Conservation (phyloP, 2,797 vertebrate species). For the Myotis myotis region DNA sequence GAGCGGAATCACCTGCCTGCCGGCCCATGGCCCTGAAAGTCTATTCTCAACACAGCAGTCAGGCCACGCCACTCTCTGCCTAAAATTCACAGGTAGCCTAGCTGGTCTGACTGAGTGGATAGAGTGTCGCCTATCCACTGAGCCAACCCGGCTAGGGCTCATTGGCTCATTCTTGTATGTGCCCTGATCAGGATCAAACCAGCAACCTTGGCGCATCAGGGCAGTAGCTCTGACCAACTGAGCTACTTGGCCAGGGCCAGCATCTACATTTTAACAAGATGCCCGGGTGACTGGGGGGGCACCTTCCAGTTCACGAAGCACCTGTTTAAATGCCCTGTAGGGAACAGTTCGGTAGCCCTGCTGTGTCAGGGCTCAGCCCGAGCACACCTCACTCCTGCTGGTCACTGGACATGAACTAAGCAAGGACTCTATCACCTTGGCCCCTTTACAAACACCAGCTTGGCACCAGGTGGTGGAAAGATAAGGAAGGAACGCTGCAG, state of each 20-base stretch:
- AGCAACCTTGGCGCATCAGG: background rate
- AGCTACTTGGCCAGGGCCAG: background rate
- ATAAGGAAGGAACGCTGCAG: constrained; percentile 7
- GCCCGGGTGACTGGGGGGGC: background rate
- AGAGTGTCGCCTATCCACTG: no score
- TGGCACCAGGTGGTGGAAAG: background rate
- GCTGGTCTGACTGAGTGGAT: no score
- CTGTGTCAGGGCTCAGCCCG: background rate
- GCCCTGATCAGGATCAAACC: background rate
- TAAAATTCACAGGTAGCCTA: background rate
- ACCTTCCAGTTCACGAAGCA: background rate
- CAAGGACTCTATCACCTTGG: background rate
- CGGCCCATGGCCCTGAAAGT: background rate
- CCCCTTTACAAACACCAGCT: background rate
- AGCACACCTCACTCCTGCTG: background rate
- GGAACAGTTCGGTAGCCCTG: background rate
- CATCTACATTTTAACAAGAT: background rate
- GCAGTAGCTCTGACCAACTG: no score
- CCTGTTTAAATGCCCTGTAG: background rate
- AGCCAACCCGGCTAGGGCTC: no score
- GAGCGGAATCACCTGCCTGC: background rate
- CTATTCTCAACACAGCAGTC: background rate
- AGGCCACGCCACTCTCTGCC: background rate
- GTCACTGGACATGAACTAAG: background rate
- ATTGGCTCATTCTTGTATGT: background rate